These are phyloP conservation scores for Parus major DNA, from an alignment of 2,113 vertebrate species.

Conservation along the genomic window DNA sequence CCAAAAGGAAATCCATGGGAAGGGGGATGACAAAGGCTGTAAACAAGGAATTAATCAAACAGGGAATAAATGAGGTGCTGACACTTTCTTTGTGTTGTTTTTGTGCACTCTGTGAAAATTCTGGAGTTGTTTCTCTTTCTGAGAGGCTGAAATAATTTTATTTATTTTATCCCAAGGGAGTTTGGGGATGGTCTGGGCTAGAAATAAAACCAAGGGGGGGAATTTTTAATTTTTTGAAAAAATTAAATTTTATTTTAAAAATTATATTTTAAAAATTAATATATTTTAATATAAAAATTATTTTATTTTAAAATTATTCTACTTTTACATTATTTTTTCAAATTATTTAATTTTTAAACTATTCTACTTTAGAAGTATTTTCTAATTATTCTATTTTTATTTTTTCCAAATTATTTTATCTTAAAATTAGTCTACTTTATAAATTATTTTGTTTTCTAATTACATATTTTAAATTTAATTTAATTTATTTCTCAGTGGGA, in stretches of 20 bases:
- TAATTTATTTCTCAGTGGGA: not conserved
- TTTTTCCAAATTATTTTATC: not conserved
- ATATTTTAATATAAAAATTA: not conserved
- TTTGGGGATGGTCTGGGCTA: rapidly evolving
- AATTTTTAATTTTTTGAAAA: not conserved
- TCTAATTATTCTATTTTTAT: not conserved
- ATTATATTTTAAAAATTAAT: not conserved
- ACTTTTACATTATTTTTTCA: not conserved
- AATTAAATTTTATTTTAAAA: not conserved
- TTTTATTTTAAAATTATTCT: not conserved
- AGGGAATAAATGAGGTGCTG: not conserved
- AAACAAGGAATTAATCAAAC: not conserved
- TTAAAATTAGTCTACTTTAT: not conserved
- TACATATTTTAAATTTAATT: not conserved
- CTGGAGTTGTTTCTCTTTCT: not conserved
- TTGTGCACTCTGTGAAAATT: not conserved
- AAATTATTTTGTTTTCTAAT: not conserved
- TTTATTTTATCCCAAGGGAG: not conserved
- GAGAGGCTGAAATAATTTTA: not conserved
- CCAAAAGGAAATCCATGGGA: not conserved
- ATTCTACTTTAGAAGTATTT: not conserved
- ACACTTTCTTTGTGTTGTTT: not conserved
- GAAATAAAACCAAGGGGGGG: not conserved
- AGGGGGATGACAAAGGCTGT: not conserved
- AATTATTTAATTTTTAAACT: not conserved